Base-by-base conservation (phyloP, 1,140 invertebrate genomes). In the Apis dorsata region DNA sequence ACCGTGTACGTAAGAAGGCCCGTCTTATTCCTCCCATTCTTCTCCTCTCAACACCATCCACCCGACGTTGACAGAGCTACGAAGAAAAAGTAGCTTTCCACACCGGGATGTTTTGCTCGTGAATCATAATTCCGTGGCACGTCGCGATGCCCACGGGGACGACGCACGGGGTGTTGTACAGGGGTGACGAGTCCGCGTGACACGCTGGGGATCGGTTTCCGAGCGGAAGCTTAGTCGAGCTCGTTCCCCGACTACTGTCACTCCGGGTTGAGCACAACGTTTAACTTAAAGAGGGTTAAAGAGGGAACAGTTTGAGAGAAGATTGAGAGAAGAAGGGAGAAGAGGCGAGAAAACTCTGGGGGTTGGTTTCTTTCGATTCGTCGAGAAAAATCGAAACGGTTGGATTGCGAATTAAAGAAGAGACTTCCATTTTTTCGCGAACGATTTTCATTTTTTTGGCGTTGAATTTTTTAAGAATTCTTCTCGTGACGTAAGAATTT, bases 61-160 rank as follows among this genome's bases (percentile, higher is more conserved):
- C 21, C 76, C 34, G 34, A 73, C 75, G 80, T 88, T 65, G 71
- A 87, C 85, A 59, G 63, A 44, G n/a, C 34, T 3, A 19, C 49
- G 65, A 73, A 88, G 87, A 88, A 88, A 88, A 88, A 88, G 84
- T 80, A 77, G 69, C 84, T 85, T 63, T 68, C 59, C 34, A 34
- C 34, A 63, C 63, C 71, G 65, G 88, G 83, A 86, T 89, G 81
- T 84, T 88, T 88, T 75, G 81, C 86, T 88, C 87, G 84, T 89
- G 84, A 88, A 88, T 89, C 87, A 89, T 86, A 89, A 89, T 89
- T 84, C 74, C 83, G 34, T 53, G 70, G 74, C 69, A 60, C 77
- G 75, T 82, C 69, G 65, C 62, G 68, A 9, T 34, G n/a, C 59
- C 60, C 59, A 28, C 60, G 53, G 51, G 49, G 60, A 83, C 78